Base-by-base conservation (phyloP, 2,888 invertebrate genomes). In the Microctonus brassicae region DNA sequence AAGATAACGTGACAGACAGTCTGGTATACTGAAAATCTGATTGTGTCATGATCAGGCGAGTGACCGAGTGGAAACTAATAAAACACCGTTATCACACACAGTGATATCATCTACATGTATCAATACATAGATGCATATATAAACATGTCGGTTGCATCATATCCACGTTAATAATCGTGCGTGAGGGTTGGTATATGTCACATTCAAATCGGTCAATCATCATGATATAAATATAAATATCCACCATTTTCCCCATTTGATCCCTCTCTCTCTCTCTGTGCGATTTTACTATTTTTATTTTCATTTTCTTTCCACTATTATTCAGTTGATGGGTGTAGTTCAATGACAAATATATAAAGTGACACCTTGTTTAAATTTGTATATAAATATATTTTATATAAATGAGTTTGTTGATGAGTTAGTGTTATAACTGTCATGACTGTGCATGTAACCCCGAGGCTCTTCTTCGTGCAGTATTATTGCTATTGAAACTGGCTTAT, bases 181-280 rank as follows among this genome's bases (percentile, higher is more conserved):
- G 47, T 7, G 77, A 77, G 77, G 65, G 75, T 76, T 73, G 75
- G 71, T 81, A 80, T 71, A 81, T 82, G n/a, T n/a, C 80, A 79
- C 81, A 82, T 83, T 83, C 81, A 83, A 83, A 82, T 83, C 82
- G 80, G 79, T 82, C 81, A 82, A 83, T 83, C 82, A 82, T 83
- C 82, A 78, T 77, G 77, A 53, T 52, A 42, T 33, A 26, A 22
- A 60, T 53, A 17, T 11, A 11, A 26, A 20, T 63, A 39, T 17
- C 7, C 47, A 7, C 5, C 47, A 47, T n/a, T 4, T 47, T 47
- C 3, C 3, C 1, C 7, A 17, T 5, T 47, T 6, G 10, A 5
- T 36, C 36, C 53, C 60, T 34, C 34, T 60, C 34, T n/a, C n/a
- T n/a, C n/a, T 58, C 57, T 68, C 29, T 61, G 29, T 29, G 3